Conservation (phyloP, 2,888 invertebrate species). For the Heliconius sara region DNA sequence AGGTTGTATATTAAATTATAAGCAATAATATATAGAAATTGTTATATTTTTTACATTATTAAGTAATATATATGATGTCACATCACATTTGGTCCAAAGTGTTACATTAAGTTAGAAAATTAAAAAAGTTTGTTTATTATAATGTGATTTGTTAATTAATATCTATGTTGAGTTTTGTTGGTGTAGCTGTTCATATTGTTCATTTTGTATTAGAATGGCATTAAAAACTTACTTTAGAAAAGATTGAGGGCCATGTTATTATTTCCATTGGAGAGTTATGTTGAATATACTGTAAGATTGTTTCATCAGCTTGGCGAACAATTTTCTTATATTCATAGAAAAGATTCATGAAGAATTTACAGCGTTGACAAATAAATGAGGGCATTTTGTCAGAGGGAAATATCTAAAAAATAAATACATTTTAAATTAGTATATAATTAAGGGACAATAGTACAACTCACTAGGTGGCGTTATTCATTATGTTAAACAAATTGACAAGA, state of each 20-base stretch:
- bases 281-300: conserved; percentile 86
- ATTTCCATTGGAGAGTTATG: conserved; percentile 84
- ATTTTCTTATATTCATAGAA: conserved; percentile 90
- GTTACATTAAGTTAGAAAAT: neutral
- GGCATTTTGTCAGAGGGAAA: conserved; percentile 90
- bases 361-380: conserved; percentile 87
- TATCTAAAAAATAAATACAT: conserved; percentile 67
- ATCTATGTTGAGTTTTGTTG: neutral
- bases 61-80: too few relatives aligned
- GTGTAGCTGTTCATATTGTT: too few relatives aligned
- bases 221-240: conserved; percentile 69
- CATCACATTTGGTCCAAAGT: neutral
- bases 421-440: conserved; percentile 3
- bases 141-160: too few relatives aligned
- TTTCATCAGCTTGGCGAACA: conserved; percentile 89
- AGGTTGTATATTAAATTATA: too few relatives aligned
- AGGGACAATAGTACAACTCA: conserved; percentile 16
- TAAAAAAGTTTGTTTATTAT: neutral
- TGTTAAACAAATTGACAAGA: conserved; percentile 25
- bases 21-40: too few relatives aligned
- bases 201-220: neutral
- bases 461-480: conserved; percentile 51
- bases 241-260: conserved; percentile 73
- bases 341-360: conserved; percentile 87
- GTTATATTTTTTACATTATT: too few relatives aligned